These are phyloP conservation scores for Cryptocephalus moraei DNA, from an alignment of 2,888 invertebrate species.

Conservation along the genomic window DNA sequence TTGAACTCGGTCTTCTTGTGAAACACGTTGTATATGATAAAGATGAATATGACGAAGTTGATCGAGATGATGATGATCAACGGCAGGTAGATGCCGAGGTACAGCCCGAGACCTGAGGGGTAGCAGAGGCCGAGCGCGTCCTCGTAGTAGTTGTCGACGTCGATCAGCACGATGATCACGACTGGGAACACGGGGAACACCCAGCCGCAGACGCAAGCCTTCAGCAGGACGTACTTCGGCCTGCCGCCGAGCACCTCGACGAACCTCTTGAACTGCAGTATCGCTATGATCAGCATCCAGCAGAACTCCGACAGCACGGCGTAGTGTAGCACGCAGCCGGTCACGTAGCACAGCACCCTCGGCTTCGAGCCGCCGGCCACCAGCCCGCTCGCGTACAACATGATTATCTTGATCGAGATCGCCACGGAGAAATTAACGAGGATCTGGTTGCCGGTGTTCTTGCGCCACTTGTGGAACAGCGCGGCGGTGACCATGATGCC, in stretches of 20 bases:
- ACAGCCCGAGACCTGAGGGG: slow-evolving; percentile 44
- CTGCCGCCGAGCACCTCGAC: slow-evolving; percentile 53
- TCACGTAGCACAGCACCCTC: slow-evolving; percentile 43
- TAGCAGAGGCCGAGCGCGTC: slow-evolving; percentile 40
- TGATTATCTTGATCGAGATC: slow-evolving; percentile 25
- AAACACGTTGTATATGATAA: slow-evolving; percentile 45
- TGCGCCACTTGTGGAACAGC: slow-evolving; percentile 50
- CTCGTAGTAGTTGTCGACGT: slow-evolving; percentile 41
- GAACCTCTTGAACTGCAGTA: slow-evolving; percentile 54
- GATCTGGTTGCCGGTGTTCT: slow-evolving; percentile 34
- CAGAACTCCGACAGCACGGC: slow-evolving; percentile 56
- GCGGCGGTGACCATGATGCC: slow-evolving; percentile 43
- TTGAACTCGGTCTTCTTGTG: slow-evolving; percentile 30
- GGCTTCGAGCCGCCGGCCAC: slow-evolving; percentile 39
- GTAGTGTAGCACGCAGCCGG: slow-evolving; percentile 55
- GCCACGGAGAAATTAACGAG: slow-evolving; percentile 29
- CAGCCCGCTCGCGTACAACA: slow-evolving; percentile 21
- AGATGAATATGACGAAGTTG: slow-evolving; percentile 47
- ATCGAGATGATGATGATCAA: slow-evolving; percentile 42
- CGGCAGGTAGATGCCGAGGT: slow-evolving; percentile 47
- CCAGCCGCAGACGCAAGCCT: slow-evolving; percentile 56
- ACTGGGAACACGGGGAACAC: slow-evolving; percentile 47
- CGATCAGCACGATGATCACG: slow-evolving; percentile 40
- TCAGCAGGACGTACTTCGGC: slow-evolving; percentile 36
- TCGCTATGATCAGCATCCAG: slow-evolving; percentile 64